These are phyloP conservation scores for Ommatoiulus sabulosus DNA, from an alignment of 2,888 invertebrate species.

Conservation along the genomic window DNA sequence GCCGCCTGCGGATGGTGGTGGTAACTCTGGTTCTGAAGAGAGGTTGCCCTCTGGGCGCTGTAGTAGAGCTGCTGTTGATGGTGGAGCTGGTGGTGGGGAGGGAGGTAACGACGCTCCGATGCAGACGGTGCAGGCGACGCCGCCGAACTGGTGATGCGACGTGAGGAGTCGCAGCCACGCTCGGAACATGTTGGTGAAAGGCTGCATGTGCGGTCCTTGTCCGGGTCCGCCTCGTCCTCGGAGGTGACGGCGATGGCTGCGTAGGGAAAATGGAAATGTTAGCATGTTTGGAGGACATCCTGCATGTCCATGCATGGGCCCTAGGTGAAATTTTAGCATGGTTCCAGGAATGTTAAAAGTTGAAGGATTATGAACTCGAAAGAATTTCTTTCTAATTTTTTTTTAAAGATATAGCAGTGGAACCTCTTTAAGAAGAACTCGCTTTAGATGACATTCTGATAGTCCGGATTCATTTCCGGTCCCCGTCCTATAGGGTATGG, in stretches of 20 bases:
- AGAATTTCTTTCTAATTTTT: no score
- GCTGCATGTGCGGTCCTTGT: constrained; percentile 33
- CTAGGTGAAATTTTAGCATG: no score
- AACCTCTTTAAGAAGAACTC: no score
- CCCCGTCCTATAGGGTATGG: no score
- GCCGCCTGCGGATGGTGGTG: background rate
- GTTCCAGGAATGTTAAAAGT: no score
- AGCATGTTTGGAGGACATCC: no score
- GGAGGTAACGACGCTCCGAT: background rate
- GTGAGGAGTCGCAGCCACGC: constrained; percentile 28
- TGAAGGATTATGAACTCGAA: no score
- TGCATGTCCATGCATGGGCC: no score
- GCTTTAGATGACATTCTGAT: no score
- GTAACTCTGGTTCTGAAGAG: background rate
- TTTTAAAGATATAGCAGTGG: no score
- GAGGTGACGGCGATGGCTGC: constrained; percentile 43
- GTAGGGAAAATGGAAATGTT: background rate
- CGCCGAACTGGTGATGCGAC: background rate
- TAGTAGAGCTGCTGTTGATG: background rate
- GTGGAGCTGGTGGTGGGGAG: background rate
- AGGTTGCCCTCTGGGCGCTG: background rate
- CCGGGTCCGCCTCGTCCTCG: constrained; percentile 47
- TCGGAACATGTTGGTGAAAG: constrained; percentile 19
- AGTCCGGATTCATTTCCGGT: no score
- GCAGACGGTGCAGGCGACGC: background rate